Percentiles rank a stretch among this genome's conserved stretches.
Evolutionary conservation across 2,113 vertebrate species (phyloP).

Genomic region (Montifringilla adamsi): DNA sequence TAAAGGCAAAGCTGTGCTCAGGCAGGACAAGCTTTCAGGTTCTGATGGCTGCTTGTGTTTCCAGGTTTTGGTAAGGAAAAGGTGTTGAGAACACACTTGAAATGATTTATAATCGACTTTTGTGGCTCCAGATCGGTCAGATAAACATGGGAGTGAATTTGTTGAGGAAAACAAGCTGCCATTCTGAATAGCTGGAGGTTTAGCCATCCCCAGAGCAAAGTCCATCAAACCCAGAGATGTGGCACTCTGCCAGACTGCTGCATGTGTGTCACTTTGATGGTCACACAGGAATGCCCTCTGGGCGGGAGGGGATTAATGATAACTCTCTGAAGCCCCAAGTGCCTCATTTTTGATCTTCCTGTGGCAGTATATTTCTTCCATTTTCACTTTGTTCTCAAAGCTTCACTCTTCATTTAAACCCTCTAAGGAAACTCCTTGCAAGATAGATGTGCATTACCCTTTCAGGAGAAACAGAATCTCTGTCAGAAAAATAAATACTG

Average conservation of each 20-base stretch:
- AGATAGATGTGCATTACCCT: background rate
- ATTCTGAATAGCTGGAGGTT: constrained; percentile 10
- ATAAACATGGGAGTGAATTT: background rate
- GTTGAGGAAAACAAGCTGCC: background rate
- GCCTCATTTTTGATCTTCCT: constrained; percentile 34
- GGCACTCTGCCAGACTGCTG: constrained; percentile 12
- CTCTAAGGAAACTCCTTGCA: constrained; percentile 15
- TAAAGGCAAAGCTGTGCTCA: background rate
- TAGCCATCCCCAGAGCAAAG: constrained; percentile 27
- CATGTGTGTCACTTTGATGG: constrained; percentile 27
- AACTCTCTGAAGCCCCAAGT: constrained; percentile 28
- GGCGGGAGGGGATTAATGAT: constrained; percentile 44
- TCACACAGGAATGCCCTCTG: background rate
- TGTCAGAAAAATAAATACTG: constrained; percentile 14
- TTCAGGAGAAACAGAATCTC: background rate
- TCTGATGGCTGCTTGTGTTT: background rate
- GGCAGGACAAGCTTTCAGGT: background rate
- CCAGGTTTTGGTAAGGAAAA: background rate
- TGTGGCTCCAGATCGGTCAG: background rate
- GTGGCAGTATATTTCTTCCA: constrained; percentile 34
- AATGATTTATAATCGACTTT: background rate
- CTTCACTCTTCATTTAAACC: constrained; percentile 56
- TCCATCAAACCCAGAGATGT: background rate
- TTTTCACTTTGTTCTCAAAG: constrained; percentile 57
- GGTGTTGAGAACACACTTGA: background rate